A percentile compares a stretch with the other conserved stretches of the same genome.
These are phyloP conservation scores for Oscheius sp. DNA, from an alignment of 2,888 invertebrate species.

Conservation along the genomic window DNA sequence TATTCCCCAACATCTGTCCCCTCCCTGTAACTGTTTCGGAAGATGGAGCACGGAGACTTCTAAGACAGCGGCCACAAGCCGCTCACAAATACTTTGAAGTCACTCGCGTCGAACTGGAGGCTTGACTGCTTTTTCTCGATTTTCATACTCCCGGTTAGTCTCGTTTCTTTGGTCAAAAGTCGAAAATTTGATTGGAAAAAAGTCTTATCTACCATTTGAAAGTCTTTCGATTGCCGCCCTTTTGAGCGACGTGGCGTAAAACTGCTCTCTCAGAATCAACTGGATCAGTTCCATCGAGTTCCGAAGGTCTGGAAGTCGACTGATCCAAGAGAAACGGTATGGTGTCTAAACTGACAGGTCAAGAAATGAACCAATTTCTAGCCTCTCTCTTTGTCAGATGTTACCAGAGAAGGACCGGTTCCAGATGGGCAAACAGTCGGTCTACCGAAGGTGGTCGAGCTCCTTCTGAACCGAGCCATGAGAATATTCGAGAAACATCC, in stretches of 20 bases:
- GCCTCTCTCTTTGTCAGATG: not conserved
- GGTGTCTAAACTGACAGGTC: not conserved
- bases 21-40: slow-evolving; percentile 6
- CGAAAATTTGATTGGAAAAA: not conserved
- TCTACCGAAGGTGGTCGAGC: too few relatives aligned
- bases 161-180: not conserved
- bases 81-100: not conserved
- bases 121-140: slow-evolving; percentile 15
- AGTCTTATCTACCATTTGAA: not conserved
- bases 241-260: too few relatives aligned
- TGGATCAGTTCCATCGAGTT: not conserved
- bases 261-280: not conserved
- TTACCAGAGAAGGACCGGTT: slow-evolving; percentile 1
- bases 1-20: not conserved
- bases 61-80: slow-evolving; percentile 28
- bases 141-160: slow-evolving; percentile 20
- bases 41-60: slow-evolving; percentile 21
- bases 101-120: not conserved
- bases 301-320: not conserved
- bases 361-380: not conserved
- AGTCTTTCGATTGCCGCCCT: too few relatives aligned
- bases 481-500: slow-evolving; percentile 1
- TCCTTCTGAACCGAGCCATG: not conserved
- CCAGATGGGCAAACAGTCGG: not conserved
- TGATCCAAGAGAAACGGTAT: not conserved